phyloP scores from a whole-genome alignment of 2,113 vertebrate genomes.

The Egretta garzetta region DNA sequence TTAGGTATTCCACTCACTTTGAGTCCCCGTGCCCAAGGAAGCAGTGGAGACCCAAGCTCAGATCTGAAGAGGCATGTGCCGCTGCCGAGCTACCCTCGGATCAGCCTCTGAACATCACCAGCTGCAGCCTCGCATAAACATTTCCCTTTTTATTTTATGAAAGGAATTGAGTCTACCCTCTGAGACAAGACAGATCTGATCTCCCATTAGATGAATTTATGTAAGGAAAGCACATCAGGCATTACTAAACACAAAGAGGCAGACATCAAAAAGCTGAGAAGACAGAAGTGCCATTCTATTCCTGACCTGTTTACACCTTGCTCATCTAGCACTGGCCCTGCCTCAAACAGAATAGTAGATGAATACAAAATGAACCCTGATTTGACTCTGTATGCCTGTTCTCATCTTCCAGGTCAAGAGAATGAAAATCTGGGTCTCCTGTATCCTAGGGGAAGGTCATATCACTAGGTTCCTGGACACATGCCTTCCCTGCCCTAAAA shows the following conservation, averaged over 20 bases:
- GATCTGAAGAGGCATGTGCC: fast-evolving
- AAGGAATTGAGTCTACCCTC: background rate
- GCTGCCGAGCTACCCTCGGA: background rate
- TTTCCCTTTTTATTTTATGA: background rate
- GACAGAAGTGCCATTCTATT: background rate
- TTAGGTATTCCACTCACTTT: background rate
- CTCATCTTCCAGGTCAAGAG: background rate
- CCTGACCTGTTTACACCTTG: background rate
- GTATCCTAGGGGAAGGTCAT: background rate
- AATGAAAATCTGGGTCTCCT: background rate
- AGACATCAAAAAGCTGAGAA: background rate
- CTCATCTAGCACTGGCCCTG: background rate
- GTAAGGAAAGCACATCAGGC: background rate
- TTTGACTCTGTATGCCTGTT: background rate
- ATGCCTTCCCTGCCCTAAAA: background rate
- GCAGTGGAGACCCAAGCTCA: background rate
- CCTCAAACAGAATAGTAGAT: background rate
- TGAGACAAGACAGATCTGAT: background rate
- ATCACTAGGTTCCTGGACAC: background rate
- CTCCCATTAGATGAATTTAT: background rate
- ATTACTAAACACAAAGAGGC: background rate
- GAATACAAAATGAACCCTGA: background rate
- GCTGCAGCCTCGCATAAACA: background rate
- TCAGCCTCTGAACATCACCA: background rate
- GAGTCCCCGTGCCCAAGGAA: background rate